Evolutionary conservation across 2,797 vertebrate species (phyloP).

Genomic region (Orestias chungarensis): DNA sequence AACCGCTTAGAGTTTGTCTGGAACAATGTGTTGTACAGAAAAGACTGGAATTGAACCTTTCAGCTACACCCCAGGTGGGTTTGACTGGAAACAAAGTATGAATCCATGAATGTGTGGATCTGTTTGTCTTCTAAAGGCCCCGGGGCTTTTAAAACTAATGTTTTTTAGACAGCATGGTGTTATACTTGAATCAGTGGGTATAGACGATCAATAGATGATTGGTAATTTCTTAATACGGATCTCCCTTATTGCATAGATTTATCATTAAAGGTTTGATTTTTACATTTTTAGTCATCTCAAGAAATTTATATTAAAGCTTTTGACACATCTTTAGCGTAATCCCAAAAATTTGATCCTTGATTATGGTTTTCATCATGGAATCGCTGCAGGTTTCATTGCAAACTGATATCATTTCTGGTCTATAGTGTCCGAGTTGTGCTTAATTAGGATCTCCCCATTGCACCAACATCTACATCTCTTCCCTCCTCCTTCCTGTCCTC

Average conservation of each 20-base stretch:
- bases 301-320: background rate
- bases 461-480: constrained; percentile 34
- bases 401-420: constrained; percentile 23
- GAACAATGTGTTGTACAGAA: background rate
- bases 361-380: constrained; percentile 1
- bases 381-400: constrained; percentile 17
- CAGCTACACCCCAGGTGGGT: background rate
- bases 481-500: constrained; percentile 30
- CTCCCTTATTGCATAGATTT: too few relatives aligned
- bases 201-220: too few relatives aligned
- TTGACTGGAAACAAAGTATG: background rate
- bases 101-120: background rate
- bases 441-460: constrained; percentile 31
- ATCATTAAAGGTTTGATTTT: background rate
- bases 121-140: background rate
- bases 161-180: too few relatives aligned
- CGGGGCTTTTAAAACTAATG: too few relatives aligned
- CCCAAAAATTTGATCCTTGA: background rate
- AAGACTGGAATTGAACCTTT: background rate
- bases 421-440: constrained; percentile 37
- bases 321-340: background rate
- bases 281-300: background rate
- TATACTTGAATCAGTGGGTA: too few relatives aligned
- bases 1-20: background rate
- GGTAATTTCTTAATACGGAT: too few relatives aligned